Evolutionary conservation across 2,113 vertebrate genomes (phyloP).

Genomic region (Macheiramphus alcinus): DNA sequence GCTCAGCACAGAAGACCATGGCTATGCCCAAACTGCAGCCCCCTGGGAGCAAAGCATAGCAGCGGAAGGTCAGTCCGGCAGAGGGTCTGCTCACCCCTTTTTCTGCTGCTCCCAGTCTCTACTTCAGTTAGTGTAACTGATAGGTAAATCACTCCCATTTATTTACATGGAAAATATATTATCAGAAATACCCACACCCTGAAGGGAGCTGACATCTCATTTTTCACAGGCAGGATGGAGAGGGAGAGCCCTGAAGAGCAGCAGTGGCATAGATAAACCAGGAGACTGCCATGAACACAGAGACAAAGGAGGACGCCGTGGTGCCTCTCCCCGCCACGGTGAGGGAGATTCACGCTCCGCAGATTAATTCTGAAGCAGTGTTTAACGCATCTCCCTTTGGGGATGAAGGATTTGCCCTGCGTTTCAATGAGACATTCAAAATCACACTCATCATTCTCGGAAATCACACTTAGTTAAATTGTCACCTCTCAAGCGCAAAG

Average conservation of each 20-base stretch:
- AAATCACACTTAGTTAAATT: not conserved
- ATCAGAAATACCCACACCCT: not conserved
- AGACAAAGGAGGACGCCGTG: not conserved
- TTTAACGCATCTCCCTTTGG: constrained; percentile 13
- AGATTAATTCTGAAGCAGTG: constrained; percentile 28
- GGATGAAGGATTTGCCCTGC: constrained; percentile 7
- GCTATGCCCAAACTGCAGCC: not conserved
- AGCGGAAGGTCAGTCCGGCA: not conserved
- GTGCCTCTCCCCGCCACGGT: not conserved
- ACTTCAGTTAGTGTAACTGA: not conserved
- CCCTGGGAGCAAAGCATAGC: not conserved
- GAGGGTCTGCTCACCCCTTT: not conserved
- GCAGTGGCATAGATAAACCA: not conserved
- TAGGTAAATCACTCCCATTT: not conserved
- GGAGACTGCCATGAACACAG: not conserved
- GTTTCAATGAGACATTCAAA: constrained; percentile 35
- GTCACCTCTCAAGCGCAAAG: not conserved
- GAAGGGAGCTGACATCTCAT: not conserved
- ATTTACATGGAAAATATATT: not conserved
- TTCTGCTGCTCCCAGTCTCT: not conserved
- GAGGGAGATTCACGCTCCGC: not conserved
- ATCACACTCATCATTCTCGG: not conserved
- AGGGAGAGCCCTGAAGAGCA: not conserved
- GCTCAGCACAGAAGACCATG: accelerated
- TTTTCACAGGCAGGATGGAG: not conserved